Evolutionary conservation across 2,113 vertebrate genomes (phyloP), one percentile per base, ranked within the genome.

Genomic region (Erinaceus europaeus): DNA sequence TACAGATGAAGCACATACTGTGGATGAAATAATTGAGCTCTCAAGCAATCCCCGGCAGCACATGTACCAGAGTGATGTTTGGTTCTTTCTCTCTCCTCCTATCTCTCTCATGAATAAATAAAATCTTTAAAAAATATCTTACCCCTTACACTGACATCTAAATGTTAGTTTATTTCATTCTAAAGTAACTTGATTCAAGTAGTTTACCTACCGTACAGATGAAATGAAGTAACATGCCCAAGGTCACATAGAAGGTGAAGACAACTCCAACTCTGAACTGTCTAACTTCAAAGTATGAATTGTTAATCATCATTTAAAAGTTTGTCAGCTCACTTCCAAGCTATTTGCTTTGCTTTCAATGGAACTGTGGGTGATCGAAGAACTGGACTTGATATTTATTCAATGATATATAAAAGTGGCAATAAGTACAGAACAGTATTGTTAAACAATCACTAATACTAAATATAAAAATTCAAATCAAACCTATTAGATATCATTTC

Each of bases 1-100:
- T 72, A 69, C 34, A 88, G 75, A 80, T 50, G 55, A 85, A 65
- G n/a, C n/a, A n/a, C n/a, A n/a, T n/a, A n/a, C n/a, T n/a, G n/a
- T n/a, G n/a, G n/a, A n/a, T n/a, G n/a, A n/a, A n/a, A n/a, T n/a
- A n/a, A n/a, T n/a, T n/a, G n/a, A n/a, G n/a, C n/a, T n/a, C n/a
- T n/a, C n/a, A n/a, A n/a, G n/a, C n/a, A n/a, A n/a, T n/a, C n/a
- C n/a, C n/a, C n/a, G n/a, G n/a, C n/a, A n/a, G n/a, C n/a, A n/a
- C n/a, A n/a, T n/a, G n/a, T n/a, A n/a, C n/a, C n/a, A n/a, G n/a
- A n/a, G n/a, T n/a, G n/a, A n/a, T n/a, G n/a, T n/a, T n/a, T n/a
- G n/a, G n/a, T n/a, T n/a, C n/a, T n/a, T n/a, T n/a, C n/a, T n/a
- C n/a, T n/a, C n/a, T n/a, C n/a, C n/a, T n/a, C n/a, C n/a, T n/a